A percentile compares a stretch with the other conserved stretches of the same genome.
These are phyloP conservation scores for Carcharodon carcharias DNA, from an alignment of 2,797 vertebrate genomes.

Conservation along the genomic window DNA sequence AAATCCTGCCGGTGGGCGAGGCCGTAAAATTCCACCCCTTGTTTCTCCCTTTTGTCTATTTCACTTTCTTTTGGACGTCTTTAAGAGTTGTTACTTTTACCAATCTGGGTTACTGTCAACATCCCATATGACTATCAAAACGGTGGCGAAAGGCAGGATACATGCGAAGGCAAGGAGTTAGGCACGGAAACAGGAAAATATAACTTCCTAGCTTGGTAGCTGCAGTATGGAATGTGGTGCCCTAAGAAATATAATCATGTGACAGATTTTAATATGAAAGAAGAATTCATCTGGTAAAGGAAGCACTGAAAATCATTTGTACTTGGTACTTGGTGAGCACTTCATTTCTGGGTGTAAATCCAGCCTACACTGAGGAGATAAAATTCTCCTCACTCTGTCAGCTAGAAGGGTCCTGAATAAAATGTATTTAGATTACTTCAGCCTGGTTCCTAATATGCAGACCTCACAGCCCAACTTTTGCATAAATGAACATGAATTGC, in stretches of 20 bases:
- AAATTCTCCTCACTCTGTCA: not conserved
- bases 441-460: not conserved
- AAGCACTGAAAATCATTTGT: not conserved
- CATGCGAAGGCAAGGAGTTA: not conserved
- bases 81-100: not conserved
- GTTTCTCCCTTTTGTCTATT: not conserved
- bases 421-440: not conserved
- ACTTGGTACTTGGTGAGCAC: not conserved
- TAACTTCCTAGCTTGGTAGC: not conserved
- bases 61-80: not conserved
- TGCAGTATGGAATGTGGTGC: not conserved
- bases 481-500: not conserved
- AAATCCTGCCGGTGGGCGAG: too few relatives aligned
- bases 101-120: not conserved
- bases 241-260: not conserved
- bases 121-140: not conserved
- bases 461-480: not conserved
- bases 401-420: not conserved
- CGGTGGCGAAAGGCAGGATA: not conserved
- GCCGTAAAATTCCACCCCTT: too few relatives aligned
- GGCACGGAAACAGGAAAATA: not conserved
- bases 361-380: not conserved
- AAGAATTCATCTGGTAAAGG: not conserved
- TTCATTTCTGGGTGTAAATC: not conserved
- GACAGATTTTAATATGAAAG: not conserved